phyloP scores from a whole-genome alignment of 2,797 vertebrate species.

The Poeciliopsis infans region DNA sequence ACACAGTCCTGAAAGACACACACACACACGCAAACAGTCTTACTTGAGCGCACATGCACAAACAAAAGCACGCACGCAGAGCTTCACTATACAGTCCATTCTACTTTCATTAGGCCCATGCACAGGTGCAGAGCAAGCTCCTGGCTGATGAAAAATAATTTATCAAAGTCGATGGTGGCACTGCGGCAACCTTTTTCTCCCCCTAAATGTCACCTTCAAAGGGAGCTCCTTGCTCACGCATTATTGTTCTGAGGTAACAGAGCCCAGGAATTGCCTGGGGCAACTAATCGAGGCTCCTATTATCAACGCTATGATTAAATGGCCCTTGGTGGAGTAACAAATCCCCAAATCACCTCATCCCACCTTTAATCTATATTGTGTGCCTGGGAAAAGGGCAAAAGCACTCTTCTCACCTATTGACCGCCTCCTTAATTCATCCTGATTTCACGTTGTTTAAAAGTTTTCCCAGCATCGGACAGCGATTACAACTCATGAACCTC shows the following conservation, averaged over 20 bases:
- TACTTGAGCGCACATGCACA: conserved; percentile 7
- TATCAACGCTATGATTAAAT: conserved; percentile 73
- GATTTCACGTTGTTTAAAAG: conserved; percentile 51
- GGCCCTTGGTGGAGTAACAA: conserved; percentile 63
- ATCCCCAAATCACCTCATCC: conserved; percentile 60
- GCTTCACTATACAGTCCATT: conserved; percentile 52
- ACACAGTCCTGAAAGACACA: conserved; percentile 36
- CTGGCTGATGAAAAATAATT: conserved; percentile 77
- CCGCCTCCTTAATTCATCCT: conserved; percentile 52
- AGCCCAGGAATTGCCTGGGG: conserved; percentile 68
- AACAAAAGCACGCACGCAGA: neutral
- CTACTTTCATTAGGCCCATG: conserved; percentile 65
- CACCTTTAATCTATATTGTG: conserved; percentile 73
- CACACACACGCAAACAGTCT: conserved; percentile 17
- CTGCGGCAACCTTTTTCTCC: conserved; percentile 68
- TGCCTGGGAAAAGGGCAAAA: conserved; percentile 70
- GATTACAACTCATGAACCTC: conserved; percentile 21
- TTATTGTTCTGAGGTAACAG: conserved; percentile 74
- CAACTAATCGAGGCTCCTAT: conserved; percentile 68
- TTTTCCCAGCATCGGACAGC: conserved; percentile 3
- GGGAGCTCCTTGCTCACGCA: conserved; percentile 55
- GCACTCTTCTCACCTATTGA: conserved; percentile 65
- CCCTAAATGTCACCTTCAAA: conserved; percentile 77
- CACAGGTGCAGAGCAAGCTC: conserved; percentile 71
- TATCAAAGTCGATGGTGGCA: conserved; percentile 71